A percentile compares a stretch with the other conserved stretches of the same genome.
Evolutionary conservation across 2,113 vertebrate species (phyloP).

Genomic region (Struthio camelus): DNA sequence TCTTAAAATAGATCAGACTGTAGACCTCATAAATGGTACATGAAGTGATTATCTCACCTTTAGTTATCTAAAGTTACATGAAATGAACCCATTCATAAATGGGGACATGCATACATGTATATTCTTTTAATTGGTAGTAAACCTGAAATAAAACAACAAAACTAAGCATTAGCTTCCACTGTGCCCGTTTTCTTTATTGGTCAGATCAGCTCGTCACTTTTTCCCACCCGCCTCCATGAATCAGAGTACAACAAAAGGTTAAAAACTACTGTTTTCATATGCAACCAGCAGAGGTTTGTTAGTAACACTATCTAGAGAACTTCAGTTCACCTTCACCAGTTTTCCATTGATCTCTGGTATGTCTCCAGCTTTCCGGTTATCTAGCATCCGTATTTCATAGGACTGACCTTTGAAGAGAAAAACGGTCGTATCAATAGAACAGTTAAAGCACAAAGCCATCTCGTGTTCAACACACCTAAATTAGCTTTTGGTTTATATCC

Average conservation of each 20-base stretch:
- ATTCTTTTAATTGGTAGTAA: neutral
- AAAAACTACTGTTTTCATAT: neutral
- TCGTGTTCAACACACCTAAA: neutral
- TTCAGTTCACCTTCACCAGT: constrained; percentile 87
- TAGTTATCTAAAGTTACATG: neutral
- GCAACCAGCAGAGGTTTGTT: neutral
- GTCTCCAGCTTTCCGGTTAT: constrained; percentile 91
- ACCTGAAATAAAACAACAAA: neutral
- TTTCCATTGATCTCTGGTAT: constrained; percentile 90
- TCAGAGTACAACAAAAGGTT: neutral
- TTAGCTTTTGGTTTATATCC: neutral
- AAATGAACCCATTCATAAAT: neutral
- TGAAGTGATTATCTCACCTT: neutral
- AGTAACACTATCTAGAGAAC: neutral
- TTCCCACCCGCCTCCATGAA: neutral
- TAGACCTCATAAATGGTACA: neutral
- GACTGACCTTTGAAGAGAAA: constrained; percentile 85
- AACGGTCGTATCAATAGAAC: neutral
- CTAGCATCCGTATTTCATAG: constrained; percentile 93
- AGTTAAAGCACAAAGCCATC: neutral
- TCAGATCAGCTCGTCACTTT: neutral
- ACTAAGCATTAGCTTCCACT: neutral
- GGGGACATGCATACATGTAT: neutral
- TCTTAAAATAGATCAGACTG: neutral
- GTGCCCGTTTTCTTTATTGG: neutral